Conservation (phyloP, 2,888 invertebrate genomes). For the Pyrrhia umbra region DNA sequence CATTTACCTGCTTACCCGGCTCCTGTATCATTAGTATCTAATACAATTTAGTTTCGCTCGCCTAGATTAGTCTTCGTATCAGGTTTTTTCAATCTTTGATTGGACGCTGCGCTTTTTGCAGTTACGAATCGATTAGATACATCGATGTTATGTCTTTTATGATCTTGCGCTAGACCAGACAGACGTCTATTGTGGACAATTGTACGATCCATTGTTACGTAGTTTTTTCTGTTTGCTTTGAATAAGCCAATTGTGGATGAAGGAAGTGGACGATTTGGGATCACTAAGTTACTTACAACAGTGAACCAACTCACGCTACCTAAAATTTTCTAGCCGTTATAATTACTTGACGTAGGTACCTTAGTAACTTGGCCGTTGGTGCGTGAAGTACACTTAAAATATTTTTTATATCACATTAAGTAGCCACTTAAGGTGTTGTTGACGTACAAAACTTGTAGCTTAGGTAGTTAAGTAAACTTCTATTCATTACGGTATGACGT, state of each 20-base stretch:
- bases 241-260: constrained; percentile 80
- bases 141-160: constrained; percentile 67
- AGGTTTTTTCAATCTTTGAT: constrained; percentile 54
- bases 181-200: constrained; percentile 69
- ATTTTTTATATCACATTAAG: constrained; percentile 63
- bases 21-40: constrained; percentile 76
- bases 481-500: constrained; percentile 76
- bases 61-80: constrained; percentile 68
- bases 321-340: constrained; percentile 54
- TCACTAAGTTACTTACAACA: constrained; percentile 55
- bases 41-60: constrained; percentile 68
- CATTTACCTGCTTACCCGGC: constrained; percentile 74
- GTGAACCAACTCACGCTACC: constrained; percentile 53
- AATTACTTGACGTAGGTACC: constrained; percentile 46
- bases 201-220: constrained; percentile 77
- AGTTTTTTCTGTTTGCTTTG: constrained; percentile 82
- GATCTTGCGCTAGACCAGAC: constrained; percentile 70
- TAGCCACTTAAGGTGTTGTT: constrained; percentile 64
- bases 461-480: constrained; percentile 72
- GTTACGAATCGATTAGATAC: constrained; percentile 63
- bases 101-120: constrained; percentile 63
- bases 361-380: constrained; percentile 50
- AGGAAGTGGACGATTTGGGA: constrained; percentile 83
- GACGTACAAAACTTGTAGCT: constrained; percentile 64
- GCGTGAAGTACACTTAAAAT: constrained; percentile 58